These are phyloP conservation scores for Eupithecia centaureata DNA, from an alignment of 2,888 invertebrate species.

Conservation along the genomic window DNA sequence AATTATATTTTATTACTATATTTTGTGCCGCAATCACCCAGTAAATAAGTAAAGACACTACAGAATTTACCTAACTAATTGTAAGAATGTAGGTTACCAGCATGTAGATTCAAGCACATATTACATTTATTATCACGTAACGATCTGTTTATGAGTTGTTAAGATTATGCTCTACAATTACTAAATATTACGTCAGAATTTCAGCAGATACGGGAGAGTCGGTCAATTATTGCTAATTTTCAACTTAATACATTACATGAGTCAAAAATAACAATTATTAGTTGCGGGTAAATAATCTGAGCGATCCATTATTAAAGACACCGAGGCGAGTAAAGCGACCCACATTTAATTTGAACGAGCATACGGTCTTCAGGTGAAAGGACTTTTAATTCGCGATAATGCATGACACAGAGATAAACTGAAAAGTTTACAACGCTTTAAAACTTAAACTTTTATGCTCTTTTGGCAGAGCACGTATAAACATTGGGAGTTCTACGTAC, in stretches of 20 bases:
- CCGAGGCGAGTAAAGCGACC: slow-evolving; percentile 9
- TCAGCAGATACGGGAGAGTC: not conserved
- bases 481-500: slow-evolving; percentile 56
- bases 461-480: slow-evolving; percentile 71
- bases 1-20: not conserved
- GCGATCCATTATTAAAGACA: slow-evolving; percentile 8
- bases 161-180: slow-evolving; percentile 11
- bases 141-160: slow-evolving; percentile 22
- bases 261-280: slow-evolving; percentile 5
- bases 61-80: not conserved
- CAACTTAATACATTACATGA: not conserved
- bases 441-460: slow-evolving; percentile 73
- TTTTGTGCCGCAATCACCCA: not conserved
- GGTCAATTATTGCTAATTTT: not conserved
- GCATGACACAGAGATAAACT: slow-evolving; percentile 63
- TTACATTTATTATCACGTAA: slow-evolving; percentile 7
- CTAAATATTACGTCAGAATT: not conserved
- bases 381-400: slow-evolving; percentile 68
- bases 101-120: slow-evolving; percentile 5
- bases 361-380: slow-evolving; percentile 66
- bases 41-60: not conserved
- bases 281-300: slow-evolving; percentile 5
- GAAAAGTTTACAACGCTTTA: slow-evolving; percentile 70
- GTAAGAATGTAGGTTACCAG: slow-evolving; percentile 3
- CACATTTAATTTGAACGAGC: slow-evolving; percentile 28